Evolutionary conservation across 2,797 vertebrate species (phyloP).

Genomic region (Argya squamiceps): DNA sequence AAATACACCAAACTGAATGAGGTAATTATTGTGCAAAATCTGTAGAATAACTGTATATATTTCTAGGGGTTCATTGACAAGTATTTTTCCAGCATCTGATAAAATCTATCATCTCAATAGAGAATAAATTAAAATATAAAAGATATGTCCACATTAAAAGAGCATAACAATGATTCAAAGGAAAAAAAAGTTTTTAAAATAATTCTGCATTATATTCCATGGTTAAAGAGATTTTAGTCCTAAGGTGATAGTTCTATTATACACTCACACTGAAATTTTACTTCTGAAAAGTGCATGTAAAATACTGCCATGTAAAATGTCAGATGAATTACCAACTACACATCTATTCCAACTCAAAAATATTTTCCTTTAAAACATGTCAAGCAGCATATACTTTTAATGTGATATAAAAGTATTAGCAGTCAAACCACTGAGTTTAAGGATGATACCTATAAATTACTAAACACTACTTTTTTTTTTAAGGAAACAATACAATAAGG

Average conservation of each 20-base stretch:
- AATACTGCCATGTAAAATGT: constrained; percentile 63
- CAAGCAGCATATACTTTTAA: constrained; percentile 68
- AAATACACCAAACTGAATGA: constrained; percentile 62
- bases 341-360: constrained; percentile 61
- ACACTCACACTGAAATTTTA: constrained; percentile 52
- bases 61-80: constrained; percentile 56
- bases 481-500: constrained; percentile 65
- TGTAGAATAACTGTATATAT: constrained; percentile 52
- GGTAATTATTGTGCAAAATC: constrained; percentile 71
- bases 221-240: constrained; percentile 41
- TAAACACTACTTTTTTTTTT: constrained; percentile 55
- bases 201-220: constrained; percentile 13
- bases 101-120: constrained; percentile 47
- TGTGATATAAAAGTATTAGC: constrained; percentile 64
- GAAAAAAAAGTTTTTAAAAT: constrained; percentile 20
- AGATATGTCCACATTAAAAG: constrained; percentile 63
- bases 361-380: constrained; percentile 70
- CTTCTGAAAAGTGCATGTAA: constrained; percentile 68
- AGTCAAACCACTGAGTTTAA: constrained; percentile 58
- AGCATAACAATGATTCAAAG: constrained; percentile 50
- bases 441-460: constrained; percentile 59
- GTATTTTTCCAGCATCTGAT: constrained; percentile 57
- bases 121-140: constrained; percentile 73
- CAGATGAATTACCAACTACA: constrained; percentile 53
- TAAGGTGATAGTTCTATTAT: constrained; percentile 26